These are phyloP conservation scores for Campaea margaritaria DNA, from an alignment of 2,888 invertebrate species.

Conservation along the genomic window DNA sequence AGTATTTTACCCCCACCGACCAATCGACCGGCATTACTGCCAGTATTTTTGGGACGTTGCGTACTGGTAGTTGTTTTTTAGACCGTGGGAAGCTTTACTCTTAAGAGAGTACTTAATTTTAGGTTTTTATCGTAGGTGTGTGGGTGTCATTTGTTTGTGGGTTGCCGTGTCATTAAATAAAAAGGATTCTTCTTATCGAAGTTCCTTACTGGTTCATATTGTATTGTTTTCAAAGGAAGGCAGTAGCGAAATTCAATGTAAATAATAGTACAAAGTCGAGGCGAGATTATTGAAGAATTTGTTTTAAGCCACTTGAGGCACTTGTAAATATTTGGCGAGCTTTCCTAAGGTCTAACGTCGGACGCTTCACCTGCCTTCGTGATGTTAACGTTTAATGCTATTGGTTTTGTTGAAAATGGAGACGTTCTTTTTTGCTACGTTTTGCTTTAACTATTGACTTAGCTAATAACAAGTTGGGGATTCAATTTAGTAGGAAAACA, in stretches of 20 bases:
- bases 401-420: conserved; percentile 61
- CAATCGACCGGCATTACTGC: too few relatives aligned
- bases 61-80: too few relatives aligned
- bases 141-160: too few relatives aligned
- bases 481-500: not conserved
- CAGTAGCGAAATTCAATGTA: conserved; percentile 76
- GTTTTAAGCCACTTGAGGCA: conserved; percentile 82
- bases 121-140: not conserved
- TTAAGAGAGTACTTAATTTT: too few relatives aligned
- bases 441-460: not conserved
- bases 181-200: too few relatives aligned
- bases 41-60: too few relatives aligned
- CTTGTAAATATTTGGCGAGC: conserved; percentile 82
- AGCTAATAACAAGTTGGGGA: not conserved
- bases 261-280: conserved; percentile 76
- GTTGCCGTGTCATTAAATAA: too few relatives aligned
- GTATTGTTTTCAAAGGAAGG: conserved; percentile 50
- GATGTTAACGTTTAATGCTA: conserved; percentile 68
- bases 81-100: too few relatives aligned
- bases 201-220: conserved; percentile 12
- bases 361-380: conserved; percentile 69
- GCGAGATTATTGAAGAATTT: conserved; percentile 82
- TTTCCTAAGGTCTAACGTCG: conserved; percentile 66
- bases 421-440: conserved; percentile 18
- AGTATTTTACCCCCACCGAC: too few relatives aligned